Percentiles rank a stretch among this genome's conserved stretches.
These are phyloP conservation scores for Drosophila mojavensis DNA, from an alignment of 1,140 invertebrate species.

Conservation along the genomic window DNA sequence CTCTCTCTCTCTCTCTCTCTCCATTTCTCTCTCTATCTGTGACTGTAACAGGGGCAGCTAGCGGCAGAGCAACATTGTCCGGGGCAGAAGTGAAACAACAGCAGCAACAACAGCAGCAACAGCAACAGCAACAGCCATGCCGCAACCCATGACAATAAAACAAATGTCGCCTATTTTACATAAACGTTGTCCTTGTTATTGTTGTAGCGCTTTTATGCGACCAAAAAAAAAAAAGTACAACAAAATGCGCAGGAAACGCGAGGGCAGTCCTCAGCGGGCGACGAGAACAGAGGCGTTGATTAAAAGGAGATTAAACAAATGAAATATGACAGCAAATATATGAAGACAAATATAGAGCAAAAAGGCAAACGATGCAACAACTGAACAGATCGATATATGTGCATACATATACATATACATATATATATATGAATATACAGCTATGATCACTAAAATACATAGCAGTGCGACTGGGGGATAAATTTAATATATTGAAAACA, in stretches of 20 bases:
- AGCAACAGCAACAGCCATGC: constrained; percentile 25
- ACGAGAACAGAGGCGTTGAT: constrained; percentile 26
- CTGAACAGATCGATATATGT: too few species aligned
- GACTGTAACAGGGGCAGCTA: constrained; percentile 36
- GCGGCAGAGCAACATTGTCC: neutral
- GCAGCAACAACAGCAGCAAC: constrained; percentile 7
- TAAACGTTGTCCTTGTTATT: constrained; percentile 68
- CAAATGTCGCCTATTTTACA: constrained; percentile 80
- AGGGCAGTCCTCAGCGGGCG: neutral
- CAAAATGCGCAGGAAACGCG: constrained; percentile 4
- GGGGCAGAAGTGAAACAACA: constrained; percentile 12
- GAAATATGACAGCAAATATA: constrained; percentile 2
- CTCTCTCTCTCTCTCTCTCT: too few species aligned
- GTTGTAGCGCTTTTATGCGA: constrained; percentile 41
- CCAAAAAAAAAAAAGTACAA: constrained; percentile 65
- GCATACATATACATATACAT: too few species aligned
- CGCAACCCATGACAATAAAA: constrained; percentile 72
- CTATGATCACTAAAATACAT: too few species aligned
- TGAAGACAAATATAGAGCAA: neutral
- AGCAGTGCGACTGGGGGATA: too few species aligned
- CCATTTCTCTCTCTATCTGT: too few species aligned
- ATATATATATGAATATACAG: too few species aligned
- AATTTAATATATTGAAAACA: too few species aligned
- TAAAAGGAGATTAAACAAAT: constrained; percentile 38
- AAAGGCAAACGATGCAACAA: neutral